A percentile compares a stretch with the other conserved stretches of the same genome.
phyloP scores from a whole-genome alignment of 92 coral and sea anemone species.

The Bergia sp. region DNA sequence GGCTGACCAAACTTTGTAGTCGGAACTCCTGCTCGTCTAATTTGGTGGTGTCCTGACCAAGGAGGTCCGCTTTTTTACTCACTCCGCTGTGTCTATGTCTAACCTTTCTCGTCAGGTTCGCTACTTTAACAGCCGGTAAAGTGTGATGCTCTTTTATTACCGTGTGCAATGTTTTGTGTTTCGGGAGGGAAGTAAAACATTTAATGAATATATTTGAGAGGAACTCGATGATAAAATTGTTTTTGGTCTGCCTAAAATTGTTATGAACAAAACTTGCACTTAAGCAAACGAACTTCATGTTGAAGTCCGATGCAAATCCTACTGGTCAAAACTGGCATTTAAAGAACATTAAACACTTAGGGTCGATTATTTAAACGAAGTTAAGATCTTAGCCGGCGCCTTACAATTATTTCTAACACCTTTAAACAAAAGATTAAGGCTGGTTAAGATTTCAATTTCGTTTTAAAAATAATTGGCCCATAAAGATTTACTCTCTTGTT shows the following conservation, averaged over 20 bases:
- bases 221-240: not conserved
- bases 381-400: too few relatives aligned
- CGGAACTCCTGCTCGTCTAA: conserved; percentile 76
- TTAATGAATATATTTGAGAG: not conserved
- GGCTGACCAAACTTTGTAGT: conserved; percentile 45
- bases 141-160: conserved; percentile 8
- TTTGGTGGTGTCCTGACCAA: conserved; percentile 78
- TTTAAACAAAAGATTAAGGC: too few relatives aligned
- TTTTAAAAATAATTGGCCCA: too few relatives aligned
- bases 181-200: not conserved
- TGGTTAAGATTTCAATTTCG: too few relatives aligned
- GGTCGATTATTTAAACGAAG: too few relatives aligned
- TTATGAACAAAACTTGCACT: not conserved
- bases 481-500: too few relatives aligned
- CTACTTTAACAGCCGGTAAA: not conserved
- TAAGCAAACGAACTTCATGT: too few relatives aligned
- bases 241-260: too few relatives aligned
- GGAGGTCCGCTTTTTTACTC: conserved; percentile 76
- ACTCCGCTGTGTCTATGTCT: not conserved
- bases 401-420: too few relatives aligned
- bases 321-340: not conserved
- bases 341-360: not conserved
- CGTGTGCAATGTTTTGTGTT: not conserved
- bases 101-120: not conserved
- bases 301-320: not conserved